Evolutionary conservation across 2,113 vertebrate genomes (phyloP).

Genomic region (Hyaena hyaena): DNA sequence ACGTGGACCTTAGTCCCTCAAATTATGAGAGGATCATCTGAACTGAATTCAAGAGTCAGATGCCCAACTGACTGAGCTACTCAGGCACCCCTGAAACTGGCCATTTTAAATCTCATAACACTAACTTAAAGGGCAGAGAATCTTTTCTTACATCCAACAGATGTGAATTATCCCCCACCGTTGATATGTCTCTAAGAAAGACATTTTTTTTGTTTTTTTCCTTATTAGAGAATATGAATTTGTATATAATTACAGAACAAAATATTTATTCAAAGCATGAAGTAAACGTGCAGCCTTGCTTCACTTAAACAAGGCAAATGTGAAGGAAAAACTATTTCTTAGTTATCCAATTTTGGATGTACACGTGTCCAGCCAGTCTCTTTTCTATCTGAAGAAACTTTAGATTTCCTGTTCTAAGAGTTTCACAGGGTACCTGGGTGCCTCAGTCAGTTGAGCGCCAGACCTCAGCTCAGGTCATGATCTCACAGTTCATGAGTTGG

Average conservation of each 20-base stretch:
- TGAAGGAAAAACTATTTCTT: neutral
- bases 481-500: no score
- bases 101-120: slow-evolving; percentile 31
- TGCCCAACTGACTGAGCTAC: no score
- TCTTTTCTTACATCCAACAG: neutral
- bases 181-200: neutral
- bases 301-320: neutral
- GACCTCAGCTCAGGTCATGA: no score
- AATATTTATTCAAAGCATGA: neutral
- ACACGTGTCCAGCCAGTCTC: neutral
- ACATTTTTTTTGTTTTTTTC: neutral
- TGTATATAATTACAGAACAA: neutral
- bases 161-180: neutral
- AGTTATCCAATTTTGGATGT: neutral
- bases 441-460: no score
- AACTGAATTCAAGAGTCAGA: no score
- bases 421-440: no score
- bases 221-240: neutral
- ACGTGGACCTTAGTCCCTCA: no score
- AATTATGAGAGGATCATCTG: no score
- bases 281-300: neutral
- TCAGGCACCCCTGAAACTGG: neutral
- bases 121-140: neutral
- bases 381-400: neutral
- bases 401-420: no score